Conservation (phyloP, 1,140 invertebrate species). For the Globodera ellingtonae region DNA sequence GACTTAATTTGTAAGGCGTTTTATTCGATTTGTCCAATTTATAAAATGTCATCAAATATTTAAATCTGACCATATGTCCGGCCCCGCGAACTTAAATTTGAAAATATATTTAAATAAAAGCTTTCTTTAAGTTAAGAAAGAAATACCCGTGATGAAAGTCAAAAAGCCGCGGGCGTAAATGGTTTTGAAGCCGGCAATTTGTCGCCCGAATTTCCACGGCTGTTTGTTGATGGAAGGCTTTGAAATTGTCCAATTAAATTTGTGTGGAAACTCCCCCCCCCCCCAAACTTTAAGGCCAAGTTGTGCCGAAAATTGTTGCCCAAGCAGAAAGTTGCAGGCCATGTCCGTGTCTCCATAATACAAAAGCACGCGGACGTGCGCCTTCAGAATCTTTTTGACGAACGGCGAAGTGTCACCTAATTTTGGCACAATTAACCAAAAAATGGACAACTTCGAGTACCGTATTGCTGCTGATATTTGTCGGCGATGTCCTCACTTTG, state of each 20-base stretch:
- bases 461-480: constrained; percentile 61
- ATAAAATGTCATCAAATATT: not conserved
- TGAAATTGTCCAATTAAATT: constrained; percentile 12
- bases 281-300: constrained; percentile 50
- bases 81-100: constrained; percentile 25
- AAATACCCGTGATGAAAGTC: constrained; percentile 57
- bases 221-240: constrained; percentile 56
- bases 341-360: constrained; percentile 72
- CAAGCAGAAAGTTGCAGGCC: constrained; percentile 69
- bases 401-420: constrained; percentile 59
- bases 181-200: constrained; percentile 65
- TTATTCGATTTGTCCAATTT: not conserved
- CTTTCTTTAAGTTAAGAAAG: not conserved
- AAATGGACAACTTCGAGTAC: not conserved
- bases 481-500: constrained; percentile 59
- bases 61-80: constrained; percentile 21
- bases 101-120: not conserved
- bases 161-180: constrained; percentile 56
- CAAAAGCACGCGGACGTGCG: constrained; percentile 67
- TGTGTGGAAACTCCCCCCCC: not conserved
- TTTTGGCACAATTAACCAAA: constrained; percentile 54
- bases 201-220: constrained; percentile 61
- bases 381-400: constrained; percentile 62
- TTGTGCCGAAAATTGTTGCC: constrained; percentile 57
- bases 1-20: constrained; percentile 71